Percentiles rank a stretch among this genome's conserved stretches.
Conservation (phyloP, 1,140 invertebrate genomes). For the Cheumatopsyche charites region DNA sequence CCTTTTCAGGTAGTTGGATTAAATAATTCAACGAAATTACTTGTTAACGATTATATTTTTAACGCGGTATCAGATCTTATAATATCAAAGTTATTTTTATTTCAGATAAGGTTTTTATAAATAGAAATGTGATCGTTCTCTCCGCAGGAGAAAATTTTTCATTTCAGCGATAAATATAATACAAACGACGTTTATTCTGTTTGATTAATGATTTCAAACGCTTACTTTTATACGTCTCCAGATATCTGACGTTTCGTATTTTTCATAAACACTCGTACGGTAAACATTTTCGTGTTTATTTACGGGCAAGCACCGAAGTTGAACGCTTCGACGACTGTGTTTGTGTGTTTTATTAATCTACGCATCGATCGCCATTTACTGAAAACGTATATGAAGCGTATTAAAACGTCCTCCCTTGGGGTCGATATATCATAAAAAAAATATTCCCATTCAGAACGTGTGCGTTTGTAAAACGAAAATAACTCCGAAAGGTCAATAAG, state of each 20-base stretch:
- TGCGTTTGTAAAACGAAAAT: slow-evolving; percentile 1
- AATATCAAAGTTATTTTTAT: too few relatives aligned
- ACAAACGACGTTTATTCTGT: too few relatives aligned
- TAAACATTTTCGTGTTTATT: too few relatives aligned
- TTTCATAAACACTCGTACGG: too few relatives aligned
- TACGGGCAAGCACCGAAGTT: neutral
- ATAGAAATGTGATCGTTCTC: too few relatives aligned
- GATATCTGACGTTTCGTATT: too few relatives aligned
- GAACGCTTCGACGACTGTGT: neutral
- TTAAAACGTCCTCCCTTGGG: neutral
- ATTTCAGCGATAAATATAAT: too few relatives aligned
- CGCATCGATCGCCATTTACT: slow-evolving; percentile 3
- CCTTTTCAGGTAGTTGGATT: neutral
- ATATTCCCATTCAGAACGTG: neutral
- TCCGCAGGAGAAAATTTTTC: too few relatives aligned
- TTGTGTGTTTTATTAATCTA: slow-evolving; percentile 6
- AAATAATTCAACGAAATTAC: slow-evolving; percentile 14
- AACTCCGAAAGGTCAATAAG: slow-evolving; percentile 3
- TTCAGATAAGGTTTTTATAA: too few relatives aligned
- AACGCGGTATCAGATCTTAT: too few relatives aligned
- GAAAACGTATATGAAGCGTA: neutral
- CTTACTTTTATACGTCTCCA: too few relatives aligned
- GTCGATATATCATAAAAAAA: slow-evolving; percentile 14
- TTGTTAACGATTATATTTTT: neutral
- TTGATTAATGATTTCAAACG: too few relatives aligned